Evolutionary conservation across 2,797 vertebrate genomes (phyloP).

Genomic region (Kryptolebias ocellatus): DNA sequence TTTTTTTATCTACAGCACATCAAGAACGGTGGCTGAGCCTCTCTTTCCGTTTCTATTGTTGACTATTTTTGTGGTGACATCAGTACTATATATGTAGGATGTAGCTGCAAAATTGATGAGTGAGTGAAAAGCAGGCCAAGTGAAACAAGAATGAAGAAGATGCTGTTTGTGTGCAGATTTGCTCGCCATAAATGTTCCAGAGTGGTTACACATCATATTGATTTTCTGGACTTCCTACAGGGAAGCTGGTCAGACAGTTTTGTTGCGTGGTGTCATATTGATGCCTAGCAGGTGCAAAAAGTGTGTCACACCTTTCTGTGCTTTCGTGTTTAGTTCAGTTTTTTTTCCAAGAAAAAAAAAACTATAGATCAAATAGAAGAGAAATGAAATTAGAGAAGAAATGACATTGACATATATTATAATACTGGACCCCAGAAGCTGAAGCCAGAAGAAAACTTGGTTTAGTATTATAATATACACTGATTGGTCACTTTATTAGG

Average conservation of each 20-base stretch:
- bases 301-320: not conserved
- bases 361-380: not conserved
- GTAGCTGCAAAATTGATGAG: not conserved
- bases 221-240: not conserved
- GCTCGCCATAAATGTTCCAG: not conserved
- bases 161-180: not conserved
- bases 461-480: too few relatives aligned
- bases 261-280: not conserved
- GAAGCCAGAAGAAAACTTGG: too few relatives aligned
- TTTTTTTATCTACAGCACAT: not conserved
- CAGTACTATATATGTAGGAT: not conserved
- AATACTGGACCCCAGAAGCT: too few relatives aligned
- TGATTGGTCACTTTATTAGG: too few relatives aligned
- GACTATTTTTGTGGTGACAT: not conserved
- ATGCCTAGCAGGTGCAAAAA: not conserved
- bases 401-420: too few relatives aligned
- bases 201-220: not conserved
- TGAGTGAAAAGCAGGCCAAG: not conserved
- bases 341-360: too few relatives aligned
- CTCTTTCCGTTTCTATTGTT: not conserved
- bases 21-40: not conserved
- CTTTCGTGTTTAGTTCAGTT: not conserved
- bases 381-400: too few relatives aligned
- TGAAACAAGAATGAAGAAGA: not conserved
- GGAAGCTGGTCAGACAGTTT: not conserved